These are phyloP conservation scores for Cyclina sinensis DNA, from an alignment of 1,140 invertebrate genomes.

Conservation along the genomic window DNA sequence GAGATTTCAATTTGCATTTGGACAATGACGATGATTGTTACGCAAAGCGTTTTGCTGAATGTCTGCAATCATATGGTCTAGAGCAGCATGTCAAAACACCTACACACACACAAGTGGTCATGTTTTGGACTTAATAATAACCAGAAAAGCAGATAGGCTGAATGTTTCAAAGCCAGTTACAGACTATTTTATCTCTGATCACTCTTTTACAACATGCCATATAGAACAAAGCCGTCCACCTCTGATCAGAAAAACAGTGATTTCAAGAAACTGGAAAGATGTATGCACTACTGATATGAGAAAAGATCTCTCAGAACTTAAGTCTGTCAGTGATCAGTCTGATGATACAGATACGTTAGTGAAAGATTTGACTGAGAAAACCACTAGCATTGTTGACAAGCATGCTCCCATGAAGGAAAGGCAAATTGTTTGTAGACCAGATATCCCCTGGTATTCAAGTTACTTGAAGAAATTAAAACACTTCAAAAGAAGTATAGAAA, in stretches of 20 bases:
- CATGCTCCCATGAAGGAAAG: constrained; percentile 20
- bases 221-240: constrained; percentile 21
- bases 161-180: not conserved
- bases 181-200: constrained; percentile 44
- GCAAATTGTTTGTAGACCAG: constrained; percentile 6
- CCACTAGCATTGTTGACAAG: constrained; percentile 8
- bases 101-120: constrained; percentile 25
- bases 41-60: constrained; percentile 8
- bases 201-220: constrained; percentile 30
- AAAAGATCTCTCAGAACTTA: constrained; percentile 23
- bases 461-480: constrained; percentile 34
- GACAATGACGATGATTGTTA: constrained; percentile 44
- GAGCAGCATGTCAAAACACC: constrained; percentile 35
- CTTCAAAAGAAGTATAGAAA: constrained; percentile 32
- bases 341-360: not conserved
- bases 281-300: not conserved
- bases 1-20: constrained; percentile 28
- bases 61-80: constrained; percentile 38
- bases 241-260: not conserved
- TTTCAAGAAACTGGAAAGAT: constrained; percentile 4
- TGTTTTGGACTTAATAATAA: constrained; percentile 13
- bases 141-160: constrained; percentile 24
- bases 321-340: not conserved
- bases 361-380: not conserved
- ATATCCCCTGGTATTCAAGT: constrained; percentile 38